Base-by-base conservation (phyloP, 2,113 vertebrate species). In the Dinomys branickii region DNA sequence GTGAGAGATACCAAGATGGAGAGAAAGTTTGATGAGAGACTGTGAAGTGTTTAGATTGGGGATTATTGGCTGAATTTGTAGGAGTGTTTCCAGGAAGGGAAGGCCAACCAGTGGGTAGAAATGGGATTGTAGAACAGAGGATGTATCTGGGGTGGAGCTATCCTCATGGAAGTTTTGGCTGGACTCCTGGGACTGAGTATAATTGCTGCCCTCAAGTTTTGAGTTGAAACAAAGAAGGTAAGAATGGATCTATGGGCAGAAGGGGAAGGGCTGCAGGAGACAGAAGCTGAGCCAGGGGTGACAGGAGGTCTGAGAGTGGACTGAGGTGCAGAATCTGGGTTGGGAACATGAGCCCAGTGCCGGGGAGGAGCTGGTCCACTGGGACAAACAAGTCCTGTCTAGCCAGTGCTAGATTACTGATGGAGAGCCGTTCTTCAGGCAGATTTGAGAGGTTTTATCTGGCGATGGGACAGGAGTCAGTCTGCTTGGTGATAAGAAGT, bases 141-240 rank as follows among this genome's bases (percentile, higher is more conserved):
- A 98, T 94, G 94, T 98, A 58, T 94, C 47, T 77, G 94, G 92
- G 95, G 67, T 90, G 87, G 96, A 85, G 65, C 91, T 97, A 12
- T 33, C 17, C 26, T 47, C 12, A 0, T 2, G 7, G 26, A 59
- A 0, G 16, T 38, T 1, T n/a, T 41, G n/a, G 78, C 50, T 50
- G 33, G 50, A 71, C 50, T 77, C 12, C 4, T 30, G 5, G 52
- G 30, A 33, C 71, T 75, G 73, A 35, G 47, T 41, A 8, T 38
- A 50, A n/a, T 65, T 35, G 16, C 75, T 33, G 5, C 16, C 7
- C 11, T 24, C 50, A 59, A 6, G 28, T 24, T 26, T 47, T 33
- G 52, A 69, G 50, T 1, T 24, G 65, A 75, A 44, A 50, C 22
- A 54, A 44, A 83, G 14, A 17, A 41, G 1, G 12, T 7, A 28